Evolutionary conservation across 2,888 invertebrate species (phyloP).

Genomic region (Eupithecia subfuscata): DNA sequence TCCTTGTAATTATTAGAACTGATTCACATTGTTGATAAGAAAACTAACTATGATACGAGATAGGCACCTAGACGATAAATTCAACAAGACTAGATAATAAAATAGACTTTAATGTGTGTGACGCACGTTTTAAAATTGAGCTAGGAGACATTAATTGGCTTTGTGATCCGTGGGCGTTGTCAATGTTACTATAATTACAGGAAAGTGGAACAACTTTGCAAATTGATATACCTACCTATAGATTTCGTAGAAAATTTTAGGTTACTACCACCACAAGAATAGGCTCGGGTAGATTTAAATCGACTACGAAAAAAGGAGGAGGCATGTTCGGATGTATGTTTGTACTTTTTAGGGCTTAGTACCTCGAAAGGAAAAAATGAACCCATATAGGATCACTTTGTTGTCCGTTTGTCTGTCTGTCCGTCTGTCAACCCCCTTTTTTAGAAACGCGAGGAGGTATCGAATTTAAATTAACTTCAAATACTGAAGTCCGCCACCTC

Average conservation of each 20-base stretch:
- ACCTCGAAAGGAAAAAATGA: too few relatives aligned
- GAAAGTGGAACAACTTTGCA: not conserved
- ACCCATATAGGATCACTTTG: too few relatives aligned
- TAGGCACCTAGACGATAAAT: slow-evolving; percentile 11
- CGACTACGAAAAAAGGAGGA: too few relatives aligned
- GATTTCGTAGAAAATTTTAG: not conserved
- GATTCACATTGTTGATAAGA: not conserved
- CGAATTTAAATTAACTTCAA: too few relatives aligned
- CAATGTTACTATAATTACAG: not conserved
- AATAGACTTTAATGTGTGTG: slow-evolving; percentile 25
- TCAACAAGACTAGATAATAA: slow-evolving; percentile 22
- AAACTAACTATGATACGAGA: slow-evolving; percentile 2
- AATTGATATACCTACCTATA: not conserved
- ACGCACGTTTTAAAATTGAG: slow-evolving; percentile 24
- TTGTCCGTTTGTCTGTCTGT: too few relatives aligned
- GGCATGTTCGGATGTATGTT: too few relatives aligned
- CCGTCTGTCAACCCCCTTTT: too few relatives aligned
- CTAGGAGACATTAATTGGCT: slow-evolving; percentile 12
- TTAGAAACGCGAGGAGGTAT: too few relatives aligned
- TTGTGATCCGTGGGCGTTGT: slow-evolving; percentile 13
- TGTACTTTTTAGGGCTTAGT: too few relatives aligned
- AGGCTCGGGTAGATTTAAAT: too few relatives aligned
- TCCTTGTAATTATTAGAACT: slow-evolving; percentile 1
- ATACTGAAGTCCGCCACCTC: too few relatives aligned
- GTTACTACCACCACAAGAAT: not conserved